phyloP scores from a whole-genome alignment of 1,140 invertebrate genomes.

The Drosophila prosaltans region DNA sequence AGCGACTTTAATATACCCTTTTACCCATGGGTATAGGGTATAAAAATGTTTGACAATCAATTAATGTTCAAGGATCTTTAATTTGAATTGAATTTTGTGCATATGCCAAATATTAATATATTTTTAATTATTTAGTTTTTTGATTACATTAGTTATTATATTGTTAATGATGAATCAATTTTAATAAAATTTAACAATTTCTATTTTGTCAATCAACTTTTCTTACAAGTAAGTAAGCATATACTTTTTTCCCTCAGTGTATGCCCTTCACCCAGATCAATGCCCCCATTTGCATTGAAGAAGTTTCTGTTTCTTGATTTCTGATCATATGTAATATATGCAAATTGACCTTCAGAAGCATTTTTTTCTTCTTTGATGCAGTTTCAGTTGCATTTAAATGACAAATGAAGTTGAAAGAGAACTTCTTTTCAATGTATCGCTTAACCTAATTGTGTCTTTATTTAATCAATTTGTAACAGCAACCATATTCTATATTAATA shows the following conservation, averaged over 20 bases:
- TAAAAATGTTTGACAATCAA: no score
- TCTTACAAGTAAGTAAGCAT: no score
- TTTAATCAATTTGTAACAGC: not conserved
- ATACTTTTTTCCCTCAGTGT: not conserved
- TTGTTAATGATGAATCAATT: no score
- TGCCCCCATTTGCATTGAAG: constrained; percentile 2
- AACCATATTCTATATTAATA: not conserved
- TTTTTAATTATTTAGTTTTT: no score
- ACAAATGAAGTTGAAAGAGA: constrained; percentile 8
- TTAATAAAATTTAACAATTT: no score
- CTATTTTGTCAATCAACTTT: no score
- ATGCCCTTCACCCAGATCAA: constrained; percentile 19
- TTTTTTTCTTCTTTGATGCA: not conserved
- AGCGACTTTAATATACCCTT: no score
- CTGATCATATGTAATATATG: not conserved
- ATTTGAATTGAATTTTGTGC: no score
- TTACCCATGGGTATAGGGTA: no score
- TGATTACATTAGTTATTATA: no score
- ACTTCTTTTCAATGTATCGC: constrained; percentile 8
- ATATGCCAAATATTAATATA: no score
- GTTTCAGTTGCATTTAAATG: not conserved
- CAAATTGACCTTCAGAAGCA: not conserved
- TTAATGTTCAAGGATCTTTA: no score
- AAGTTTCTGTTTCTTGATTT: constrained; percentile 3
- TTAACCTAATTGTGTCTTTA: not conserved